Percentiles rank a stretch among this genome's conserved stretches.
Evolutionary conservation across 2,113 vertebrate species (phyloP).

Genomic region (Origma solitaria): DNA sequence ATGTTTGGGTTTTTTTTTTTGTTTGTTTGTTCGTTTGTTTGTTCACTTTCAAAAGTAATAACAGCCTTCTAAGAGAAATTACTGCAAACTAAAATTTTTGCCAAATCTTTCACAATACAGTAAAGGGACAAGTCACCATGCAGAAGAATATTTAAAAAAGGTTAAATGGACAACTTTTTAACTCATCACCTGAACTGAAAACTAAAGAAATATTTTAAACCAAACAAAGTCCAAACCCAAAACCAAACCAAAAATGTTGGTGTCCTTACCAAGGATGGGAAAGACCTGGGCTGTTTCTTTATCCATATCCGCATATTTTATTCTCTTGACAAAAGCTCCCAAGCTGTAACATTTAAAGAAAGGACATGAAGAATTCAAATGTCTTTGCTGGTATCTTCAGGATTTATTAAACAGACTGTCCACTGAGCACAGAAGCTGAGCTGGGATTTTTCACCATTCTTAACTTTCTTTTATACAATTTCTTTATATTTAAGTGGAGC

Average conservation of each 20-base stretch:
- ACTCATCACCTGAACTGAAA: neutral
- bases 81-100: rapidly evolving
- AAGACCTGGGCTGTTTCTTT: neutral
- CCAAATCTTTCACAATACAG: neutral
- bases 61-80: neutral
- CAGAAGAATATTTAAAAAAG: neutral
- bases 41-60: neutral
- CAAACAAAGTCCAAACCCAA: neutral
- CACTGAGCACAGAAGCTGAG: neutral
- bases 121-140: rapidly evolving
- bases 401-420: neutral
- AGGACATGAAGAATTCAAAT: neutral
- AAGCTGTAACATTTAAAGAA: neutral
- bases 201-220: too few relatives aligned
- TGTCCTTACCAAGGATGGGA: too few relatives aligned
- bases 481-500: neutral
- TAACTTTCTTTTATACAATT: neutral
- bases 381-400: neutral
- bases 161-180: neutral
- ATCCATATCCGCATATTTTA: neutral
- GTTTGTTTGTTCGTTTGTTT: neutral
- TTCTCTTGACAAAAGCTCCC: neutral
- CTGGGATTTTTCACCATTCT: neutral
- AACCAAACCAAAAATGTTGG: neutral
- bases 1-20: rapidly evolving